Base-by-base conservation (phyloP, 2,888 invertebrate genomes). In the Cheilosia urbana region DNA sequence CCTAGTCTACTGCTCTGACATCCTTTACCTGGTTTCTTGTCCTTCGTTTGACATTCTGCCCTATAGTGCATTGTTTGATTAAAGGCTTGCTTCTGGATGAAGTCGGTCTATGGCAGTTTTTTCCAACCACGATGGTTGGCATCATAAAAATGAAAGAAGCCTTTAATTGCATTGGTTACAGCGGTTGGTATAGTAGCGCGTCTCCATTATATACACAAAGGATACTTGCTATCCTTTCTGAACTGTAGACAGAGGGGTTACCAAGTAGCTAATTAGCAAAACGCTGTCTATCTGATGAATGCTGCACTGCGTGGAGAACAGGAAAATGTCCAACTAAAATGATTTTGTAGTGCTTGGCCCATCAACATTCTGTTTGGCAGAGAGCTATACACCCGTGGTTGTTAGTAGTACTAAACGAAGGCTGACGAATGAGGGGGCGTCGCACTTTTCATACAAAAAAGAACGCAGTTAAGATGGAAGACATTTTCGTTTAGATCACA, bases 181-280 rank as follows among this genome's bases (percentile, higher is more conserved):
- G 30, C 19, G 24, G 27, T 49, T 57, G 55, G 15, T 5, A 6
- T 27, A 30, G 55, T 27, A 37, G 47, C 30, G 63, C 19, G 71
- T 51, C 58, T 80, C 45, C 42, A 77, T 77, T 76, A 58, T 0
- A 45, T 30, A 37, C 21, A 49, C 66, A 69, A 69, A 66, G 77
- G 77, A 72, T 55, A 62, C 66, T 72, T 40, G 13, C 27, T 69
- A 55, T 58, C 51, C 57, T 82, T 37, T 66, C 40, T 47, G 11
- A 40, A 37, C 11, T 53, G 37, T 15, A 27, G 34, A 63, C 34
- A 24, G 66, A 77, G 40, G 45, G 37, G 78, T 45, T 72, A 62
- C 55, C 68, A 68, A 83, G 82, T 83, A n/a, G n/a, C n/a, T n/a
- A 83, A 83, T 78, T 83, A 83, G 66, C 55, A 77, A 72, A 71